Evolutionary conservation across 2,797 vertebrate genomes (phyloP).

Genomic region (Champsocephalus esox): DNA sequence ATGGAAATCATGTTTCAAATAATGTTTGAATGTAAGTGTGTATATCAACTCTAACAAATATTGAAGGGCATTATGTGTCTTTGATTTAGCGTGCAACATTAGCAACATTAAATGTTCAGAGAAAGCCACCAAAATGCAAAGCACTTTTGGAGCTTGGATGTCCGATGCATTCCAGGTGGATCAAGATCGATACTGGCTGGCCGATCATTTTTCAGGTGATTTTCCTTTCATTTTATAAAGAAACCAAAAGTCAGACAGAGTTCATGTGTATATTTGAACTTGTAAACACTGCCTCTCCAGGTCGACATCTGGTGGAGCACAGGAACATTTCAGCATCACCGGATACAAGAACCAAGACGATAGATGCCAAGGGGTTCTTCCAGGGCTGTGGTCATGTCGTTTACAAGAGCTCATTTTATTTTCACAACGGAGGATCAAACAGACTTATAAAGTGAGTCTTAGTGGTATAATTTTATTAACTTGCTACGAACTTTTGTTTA

Average conservation of each 20-base stretch:
- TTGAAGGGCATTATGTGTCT: not conserved
- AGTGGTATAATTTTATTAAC: not conserved
- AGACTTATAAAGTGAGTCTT: conserved; percentile 87
- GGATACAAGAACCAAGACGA: conserved; percentile 70
- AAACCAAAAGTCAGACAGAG: not conserved
- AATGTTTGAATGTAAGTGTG: no score
- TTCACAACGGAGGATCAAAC: conserved; percentile 88
- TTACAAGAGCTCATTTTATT: conserved; percentile 88
- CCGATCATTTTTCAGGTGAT: conserved; percentile 92
- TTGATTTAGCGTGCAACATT: conserved; percentile 82
- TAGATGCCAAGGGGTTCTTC: conserved; percentile 83
- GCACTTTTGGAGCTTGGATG: conserved; percentile 92
- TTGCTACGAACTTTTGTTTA: not conserved
- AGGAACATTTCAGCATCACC: conserved; percentile 76
- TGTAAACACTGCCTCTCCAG: conserved; percentile 67
- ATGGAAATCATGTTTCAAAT: no score
- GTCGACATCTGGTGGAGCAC: conserved; percentile 86
- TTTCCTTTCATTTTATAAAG: not conserved
- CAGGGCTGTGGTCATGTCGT: conserved; percentile 91
- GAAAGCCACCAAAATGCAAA: conserved; percentile 76
- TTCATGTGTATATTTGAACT: conserved; percentile 14
- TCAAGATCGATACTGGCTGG: conserved; percentile 88
- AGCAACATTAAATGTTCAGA: conserved; percentile 82
- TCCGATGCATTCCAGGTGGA: conserved; percentile 81
- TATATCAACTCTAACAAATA: not conserved